Evolutionary conservation across 2,797 vertebrate genomes (phyloP), one percentile per base, ranked within the genome.

Genomic region (Fistularia tabacaria): DNA sequence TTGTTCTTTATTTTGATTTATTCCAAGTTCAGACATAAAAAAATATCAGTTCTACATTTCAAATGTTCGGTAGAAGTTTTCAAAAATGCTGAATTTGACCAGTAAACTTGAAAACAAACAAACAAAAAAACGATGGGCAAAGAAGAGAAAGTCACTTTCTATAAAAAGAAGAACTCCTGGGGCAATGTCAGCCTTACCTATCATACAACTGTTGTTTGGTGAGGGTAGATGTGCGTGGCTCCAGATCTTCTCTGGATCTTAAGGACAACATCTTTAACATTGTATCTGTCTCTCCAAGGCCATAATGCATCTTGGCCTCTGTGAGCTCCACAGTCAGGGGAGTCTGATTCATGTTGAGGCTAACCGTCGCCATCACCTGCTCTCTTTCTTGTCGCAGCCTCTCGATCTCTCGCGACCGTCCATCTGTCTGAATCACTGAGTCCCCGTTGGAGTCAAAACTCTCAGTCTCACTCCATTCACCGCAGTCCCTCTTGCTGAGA

Each of bases 261-360:
- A 76, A 91, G 40, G 94, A 92, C 49, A 96, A 80, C 74, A 94
- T 89, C 80, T 89, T 93, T 25, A 99, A 76, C 63, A 96, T 69
- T 0, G 94, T 91, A 0, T 98, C 96, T 0, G 94, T 94, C 83
- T 97, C 91, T 38, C 95, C 96, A 0, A 95, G 92, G 65, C 94
- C 87, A 0, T 91, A 95, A 69, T 93, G 92, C 41, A 99, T 87
- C 72, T 94, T 98, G 9, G 96, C 94, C 84, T 98, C 96, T 0
- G 91, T 83, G 70, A 98, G 91, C 61, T 99, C 94, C 68, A 96
- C 87, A 0, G 92, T 96, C 64, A 99, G 83, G 5, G 89, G 91
- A 7, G 89, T 91, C 36, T 85, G 74, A 36, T 90, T 94, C 74
- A 88, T 59, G 25, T 86, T 89, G 71, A 97, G 87, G 53, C 78